These are phyloP conservation scores for Tetrapedia diversipes DNA, from an alignment of 2,888 invertebrate genomes.

Conservation along the genomic window DNA sequence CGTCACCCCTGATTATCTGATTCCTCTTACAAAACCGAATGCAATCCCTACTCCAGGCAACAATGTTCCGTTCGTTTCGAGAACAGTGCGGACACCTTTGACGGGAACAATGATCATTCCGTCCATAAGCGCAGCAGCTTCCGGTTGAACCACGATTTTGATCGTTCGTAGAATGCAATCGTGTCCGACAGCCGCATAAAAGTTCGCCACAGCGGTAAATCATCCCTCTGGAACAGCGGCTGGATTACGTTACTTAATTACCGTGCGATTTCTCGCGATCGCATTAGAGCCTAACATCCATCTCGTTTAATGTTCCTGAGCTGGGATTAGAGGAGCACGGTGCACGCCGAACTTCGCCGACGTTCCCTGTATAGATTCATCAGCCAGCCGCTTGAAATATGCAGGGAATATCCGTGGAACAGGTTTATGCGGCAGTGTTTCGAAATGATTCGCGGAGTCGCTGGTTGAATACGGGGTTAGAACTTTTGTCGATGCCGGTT, in stretches of 20 bases:
- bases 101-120: constrained; percentile 51
- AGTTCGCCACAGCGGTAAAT: constrained; percentile 21
- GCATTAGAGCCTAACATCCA: neutral
- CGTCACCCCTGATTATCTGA: too few relatives aligned
- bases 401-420: neutral
- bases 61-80: constrained; percentile 64
- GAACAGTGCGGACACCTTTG: constrained; percentile 23
- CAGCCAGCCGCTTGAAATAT: neutral
- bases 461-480: neutral
- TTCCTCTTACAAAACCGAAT: too few relatives aligned
- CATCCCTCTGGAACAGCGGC: neutral
- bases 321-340: neutral
- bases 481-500: neutral
- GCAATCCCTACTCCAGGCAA: constrained; percentile 3
- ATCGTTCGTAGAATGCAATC: constrained; percentile 32
- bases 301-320: neutral
- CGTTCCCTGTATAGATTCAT: too few relatives aligned
- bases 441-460: neutral
- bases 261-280: neutral
- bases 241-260: constrained; percentile 10
- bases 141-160: constrained; percentile 15
- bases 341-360: neutral
- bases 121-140: constrained; percentile 56
- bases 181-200: constrained; percentile 30
- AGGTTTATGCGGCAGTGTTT: neutral